Conservation (phyloP, 2,888 invertebrate genomes). For the Pseudanteris insignis region DNA sequence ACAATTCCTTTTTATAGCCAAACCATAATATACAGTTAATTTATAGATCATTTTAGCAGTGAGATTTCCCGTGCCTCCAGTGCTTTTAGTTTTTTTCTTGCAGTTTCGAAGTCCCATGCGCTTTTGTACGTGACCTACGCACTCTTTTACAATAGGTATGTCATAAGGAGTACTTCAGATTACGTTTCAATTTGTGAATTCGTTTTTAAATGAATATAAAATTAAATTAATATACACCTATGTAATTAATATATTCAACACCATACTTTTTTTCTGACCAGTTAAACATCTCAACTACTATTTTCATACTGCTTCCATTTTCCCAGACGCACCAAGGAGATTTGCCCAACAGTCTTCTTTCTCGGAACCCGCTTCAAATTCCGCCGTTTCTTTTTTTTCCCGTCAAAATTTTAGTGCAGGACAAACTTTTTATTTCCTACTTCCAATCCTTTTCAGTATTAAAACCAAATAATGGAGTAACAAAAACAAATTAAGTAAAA, state of each 20-base stretch:
- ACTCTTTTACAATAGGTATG: constrained; percentile 7
- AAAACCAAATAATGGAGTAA: constrained; percentile 4
- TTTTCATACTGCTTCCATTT: constrained; percentile 29
- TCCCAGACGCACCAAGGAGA: constrained; percentile 6
- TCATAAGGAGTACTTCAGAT: constrained; percentile 6
- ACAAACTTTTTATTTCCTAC: constrained; percentile 22
- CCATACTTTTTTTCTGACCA: constrained; percentile 10
- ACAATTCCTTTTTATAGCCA: constrained; percentile 8
- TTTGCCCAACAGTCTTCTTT: constrained; percentile 1
- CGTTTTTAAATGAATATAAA: constrained; percentile 7
- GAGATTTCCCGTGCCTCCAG: constrained; percentile 6
- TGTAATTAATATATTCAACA: constrained; percentile 7
- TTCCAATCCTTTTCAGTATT: constrained; percentile 9
- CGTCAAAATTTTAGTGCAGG: constrained; percentile 33
- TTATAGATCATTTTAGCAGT: constrained; percentile 11
- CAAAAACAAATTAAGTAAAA: constrained; percentile 16
- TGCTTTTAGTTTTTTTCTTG: constrained; percentile 8
- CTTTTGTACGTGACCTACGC: constrained; percentile 7
- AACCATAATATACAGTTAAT: constrained; percentile 7
- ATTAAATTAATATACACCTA: no score
- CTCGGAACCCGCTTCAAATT: constrained; percentile 1
- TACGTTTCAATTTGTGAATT: constrained; percentile 1
- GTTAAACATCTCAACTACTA: constrained; percentile 22
- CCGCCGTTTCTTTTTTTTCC: constrained; percentile 3
- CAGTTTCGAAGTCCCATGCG: constrained; percentile 5